Conservation (phyloP, 2,888 invertebrate species). For the Dasysyrphus tricinctus region DNA sequence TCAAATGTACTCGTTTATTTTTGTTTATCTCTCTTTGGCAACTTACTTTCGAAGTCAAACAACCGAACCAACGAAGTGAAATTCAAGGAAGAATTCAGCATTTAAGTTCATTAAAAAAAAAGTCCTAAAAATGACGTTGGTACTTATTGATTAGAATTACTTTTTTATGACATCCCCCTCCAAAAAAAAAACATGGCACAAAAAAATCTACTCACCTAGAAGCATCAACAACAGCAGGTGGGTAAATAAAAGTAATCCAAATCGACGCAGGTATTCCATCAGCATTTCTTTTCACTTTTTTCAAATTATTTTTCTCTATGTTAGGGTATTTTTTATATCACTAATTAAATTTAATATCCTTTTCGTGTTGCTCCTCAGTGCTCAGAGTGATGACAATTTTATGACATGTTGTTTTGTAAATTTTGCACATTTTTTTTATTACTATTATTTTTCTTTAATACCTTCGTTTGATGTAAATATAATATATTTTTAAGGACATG, state of each 20-base stretch:
- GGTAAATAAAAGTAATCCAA: conserved; percentile 79
- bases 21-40: neutral
- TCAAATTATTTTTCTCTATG: conserved; percentile 42
- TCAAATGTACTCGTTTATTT: neutral
- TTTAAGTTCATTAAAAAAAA: conserved; percentile 30
- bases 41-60: neutral
- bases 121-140: conserved; percentile 37
- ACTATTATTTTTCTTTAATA: conserved; percentile 66
- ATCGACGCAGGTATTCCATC: conserved; percentile 79
- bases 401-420: conserved; percentile 67
- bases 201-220: conserved; percentile 78
- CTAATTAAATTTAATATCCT: conserved; percentile 68
- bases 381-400: conserved; percentile 58
- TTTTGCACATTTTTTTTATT: conserved; percentile 66
- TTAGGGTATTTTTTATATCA: conserved; percentile 58
- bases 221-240: conserved; percentile 81
- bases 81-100: neutral
- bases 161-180: neutral
- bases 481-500: conserved; percentile 44
- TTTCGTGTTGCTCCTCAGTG: conserved; percentile 47
- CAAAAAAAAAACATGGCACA: neutral
- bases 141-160: conserved; percentile 65
- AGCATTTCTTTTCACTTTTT: conserved; percentile 77
- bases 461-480: conserved; percentile 61
- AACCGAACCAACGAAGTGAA: neutral